Conservation (phyloP, 2,888 invertebrate species). For the Morpho deidamia region DNA sequence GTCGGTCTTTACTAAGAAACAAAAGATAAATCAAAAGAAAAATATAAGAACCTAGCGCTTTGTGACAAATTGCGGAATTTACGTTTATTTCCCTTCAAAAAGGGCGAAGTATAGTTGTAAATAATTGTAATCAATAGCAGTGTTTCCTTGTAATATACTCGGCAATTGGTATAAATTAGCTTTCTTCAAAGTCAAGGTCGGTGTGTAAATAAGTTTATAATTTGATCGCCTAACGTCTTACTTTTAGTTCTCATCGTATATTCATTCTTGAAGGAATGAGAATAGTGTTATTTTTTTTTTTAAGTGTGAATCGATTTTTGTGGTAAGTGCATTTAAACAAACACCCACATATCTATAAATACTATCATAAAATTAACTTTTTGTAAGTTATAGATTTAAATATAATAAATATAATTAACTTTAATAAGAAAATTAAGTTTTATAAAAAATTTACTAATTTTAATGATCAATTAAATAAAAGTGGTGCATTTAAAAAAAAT, state of each 20-base stretch:
- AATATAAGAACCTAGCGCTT: not conserved
- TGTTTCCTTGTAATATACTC: slow-evolving; percentile 15
- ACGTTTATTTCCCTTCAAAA: not conserved
- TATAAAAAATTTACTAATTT: not conserved
- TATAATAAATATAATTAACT: not conserved
- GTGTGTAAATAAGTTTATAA: slow-evolving; percentile 14
- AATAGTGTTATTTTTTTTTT: not conserved
- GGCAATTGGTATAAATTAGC: slow-evolving; percentile 9
- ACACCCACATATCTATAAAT: too few relatives aligned
- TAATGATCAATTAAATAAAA: too few relatives aligned
- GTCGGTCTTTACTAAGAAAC: too few relatives aligned
- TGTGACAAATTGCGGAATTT: not conserved
- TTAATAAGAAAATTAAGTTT: too few relatives aligned
- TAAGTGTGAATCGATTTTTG: not conserved
- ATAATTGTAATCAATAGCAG: slow-evolving; percentile 4
- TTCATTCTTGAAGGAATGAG: not conserved
- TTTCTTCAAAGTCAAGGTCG: slow-evolving; percentile 23
- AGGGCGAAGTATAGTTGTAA: not conserved
- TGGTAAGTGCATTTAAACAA: not conserved
- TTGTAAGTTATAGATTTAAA: too few relatives aligned
- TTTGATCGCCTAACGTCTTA: slow-evolving; percentile 12
- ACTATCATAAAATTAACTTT: too few relatives aligned
- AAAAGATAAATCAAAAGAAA: not conserved
- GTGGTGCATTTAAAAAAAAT: too few relatives aligned
- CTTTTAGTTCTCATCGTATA: slow-evolving; percentile 9